Base-by-base conservation (phyloP, 2,888 invertebrate species). In the Trachelus tabidus region DNA sequence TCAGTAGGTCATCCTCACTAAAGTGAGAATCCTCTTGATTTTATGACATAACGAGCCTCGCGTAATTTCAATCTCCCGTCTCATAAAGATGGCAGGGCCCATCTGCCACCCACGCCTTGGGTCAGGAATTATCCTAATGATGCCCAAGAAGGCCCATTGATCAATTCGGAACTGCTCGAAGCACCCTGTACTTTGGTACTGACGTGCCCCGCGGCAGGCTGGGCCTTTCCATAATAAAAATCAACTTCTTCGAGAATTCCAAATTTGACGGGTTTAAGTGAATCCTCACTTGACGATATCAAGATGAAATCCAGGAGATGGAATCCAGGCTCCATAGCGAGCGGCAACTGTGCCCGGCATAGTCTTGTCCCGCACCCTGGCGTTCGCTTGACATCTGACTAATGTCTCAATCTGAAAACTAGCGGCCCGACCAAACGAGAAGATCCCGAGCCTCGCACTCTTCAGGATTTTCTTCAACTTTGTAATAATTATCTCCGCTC, bases 31-130 rank as follows among this genome's bases (percentile, higher is more conserved):
- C 78, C 76, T 76, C 78, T 75, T 76, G 78, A 74, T 79, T 84
- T 85, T 40, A 40, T 40, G 40, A 40, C 40, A 40, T 40, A 40
- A 40, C 40, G 1, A 40, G 40, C 40, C 40, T 40, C 4, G 40
- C 40, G 40, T 40, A 40, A 40, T 40, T 40, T 40, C 15, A 23
- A 30, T 75, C 75, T 75, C 75, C 34, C 11, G 34, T 78, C 75
- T 78, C 77, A 31, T 75, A 37, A 78, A 75, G 34, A 69, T 33
- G 40, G 75, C 56, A 73, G 71, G 11, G n/a, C 33, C 83, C 89
- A 89, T 89, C 89, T 89, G 89, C 89, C 89, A 88, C 88, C 88
- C 88, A 88, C 89, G 87, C 89, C 88, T 86, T 86, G 86, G 89
- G 87, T 88, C 88, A 87, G 85, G 82, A 87, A 89, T 89, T 87